Evolutionary conservation across 1,140 invertebrate species (phyloP).

Genomic region (Trachymyrmex cornetzi): DNA sequence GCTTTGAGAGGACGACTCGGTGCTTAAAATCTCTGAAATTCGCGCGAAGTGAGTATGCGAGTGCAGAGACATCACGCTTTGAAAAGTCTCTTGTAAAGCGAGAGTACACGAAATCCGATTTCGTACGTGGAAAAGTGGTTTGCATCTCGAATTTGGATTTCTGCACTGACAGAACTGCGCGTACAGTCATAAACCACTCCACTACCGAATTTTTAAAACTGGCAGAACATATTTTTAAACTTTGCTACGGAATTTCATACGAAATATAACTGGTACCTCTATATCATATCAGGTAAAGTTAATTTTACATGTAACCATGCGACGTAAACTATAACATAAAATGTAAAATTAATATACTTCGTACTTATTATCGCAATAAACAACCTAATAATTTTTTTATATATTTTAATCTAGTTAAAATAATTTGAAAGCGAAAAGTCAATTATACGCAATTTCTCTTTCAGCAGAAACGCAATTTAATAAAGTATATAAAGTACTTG

Average conservation of each 20-base stretch:
- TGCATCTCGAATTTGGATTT: slow-evolving; percentile 41
- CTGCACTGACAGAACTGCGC: background rate
- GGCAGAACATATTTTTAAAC: slow-evolving; percentile 15
- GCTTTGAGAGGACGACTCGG: slow-evolving; percentile 24
- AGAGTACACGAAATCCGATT: slow-evolving; percentile 38
- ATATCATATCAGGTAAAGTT: background rate
- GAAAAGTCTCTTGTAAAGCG: slow-evolving; percentile 39
- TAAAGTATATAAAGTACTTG: background rate
- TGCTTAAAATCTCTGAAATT: slow-evolving; percentile 41
- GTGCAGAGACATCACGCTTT: slow-evolving; percentile 36
- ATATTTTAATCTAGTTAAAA: background rate
- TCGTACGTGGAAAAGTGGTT: slow-evolving; percentile 9
- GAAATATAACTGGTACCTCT: background rate
- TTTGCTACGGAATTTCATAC: slow-evolving; percentile 22
- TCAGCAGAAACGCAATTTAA: background rate
- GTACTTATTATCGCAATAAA: background rate
- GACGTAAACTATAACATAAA: background rate
- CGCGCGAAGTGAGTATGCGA: background rate
- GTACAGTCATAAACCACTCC: background rate
- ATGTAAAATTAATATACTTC: background rate
- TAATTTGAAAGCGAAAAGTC: background rate
- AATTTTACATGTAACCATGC: background rate
- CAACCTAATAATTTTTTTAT: background rate
- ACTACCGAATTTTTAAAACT: slow-evolving; percentile 36
- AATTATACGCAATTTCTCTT: background rate